A percentile compares a stretch with the other conserved stretches of the same genome.
phyloP scores from a whole-genome alignment of 2,113 vertebrate species.

The Anhinga anhinga region DNA sequence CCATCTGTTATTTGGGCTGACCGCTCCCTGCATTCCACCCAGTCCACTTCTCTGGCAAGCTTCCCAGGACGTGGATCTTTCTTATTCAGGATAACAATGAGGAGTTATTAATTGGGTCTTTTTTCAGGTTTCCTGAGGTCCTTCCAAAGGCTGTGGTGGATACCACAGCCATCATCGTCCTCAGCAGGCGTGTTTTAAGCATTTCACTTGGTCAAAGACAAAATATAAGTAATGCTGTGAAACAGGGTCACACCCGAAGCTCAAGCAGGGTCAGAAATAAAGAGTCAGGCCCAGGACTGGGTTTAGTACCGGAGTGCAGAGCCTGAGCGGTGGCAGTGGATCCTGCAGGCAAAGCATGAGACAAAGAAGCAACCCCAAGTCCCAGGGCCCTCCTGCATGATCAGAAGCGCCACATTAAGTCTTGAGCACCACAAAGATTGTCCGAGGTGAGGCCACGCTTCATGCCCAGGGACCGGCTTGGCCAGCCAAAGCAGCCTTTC shows the following conservation, averaged over 20 bases:
- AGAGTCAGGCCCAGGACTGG: not conserved
- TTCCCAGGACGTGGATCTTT: slow-evolving; percentile 60
- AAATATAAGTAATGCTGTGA: not conserved
- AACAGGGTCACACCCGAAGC: not conserved
- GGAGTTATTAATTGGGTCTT: slow-evolving; percentile 55
- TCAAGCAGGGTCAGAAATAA: not conserved
- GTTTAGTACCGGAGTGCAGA: not conserved
- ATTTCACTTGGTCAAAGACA: not conserved
- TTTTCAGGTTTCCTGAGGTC: slow-evolving; percentile 60
- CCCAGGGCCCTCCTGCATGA: not conserved
- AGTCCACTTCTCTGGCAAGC: slow-evolving; percentile 51
- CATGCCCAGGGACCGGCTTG: not conserved
- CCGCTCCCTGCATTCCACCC: slow-evolving; percentile 67
- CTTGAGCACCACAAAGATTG: not conserved
- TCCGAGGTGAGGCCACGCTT: not conserved
- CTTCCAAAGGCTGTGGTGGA: slow-evolving; percentile 41
- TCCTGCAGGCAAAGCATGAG: not conserved
- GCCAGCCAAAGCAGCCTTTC: slow-evolving; percentile 5
- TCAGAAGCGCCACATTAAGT: not conserved
- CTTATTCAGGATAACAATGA: slow-evolving; percentile 65
- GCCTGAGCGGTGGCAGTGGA: not conserved
- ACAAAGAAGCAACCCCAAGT: not conserved
- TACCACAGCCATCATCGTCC: not conserved
- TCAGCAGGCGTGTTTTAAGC: not conserved
- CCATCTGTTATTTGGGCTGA: slow-evolving; percentile 70